These are phyloP conservation scores for Cephus runcator DNA, from an alignment of 2,888 invertebrate species.

Conservation along the genomic window DNA sequence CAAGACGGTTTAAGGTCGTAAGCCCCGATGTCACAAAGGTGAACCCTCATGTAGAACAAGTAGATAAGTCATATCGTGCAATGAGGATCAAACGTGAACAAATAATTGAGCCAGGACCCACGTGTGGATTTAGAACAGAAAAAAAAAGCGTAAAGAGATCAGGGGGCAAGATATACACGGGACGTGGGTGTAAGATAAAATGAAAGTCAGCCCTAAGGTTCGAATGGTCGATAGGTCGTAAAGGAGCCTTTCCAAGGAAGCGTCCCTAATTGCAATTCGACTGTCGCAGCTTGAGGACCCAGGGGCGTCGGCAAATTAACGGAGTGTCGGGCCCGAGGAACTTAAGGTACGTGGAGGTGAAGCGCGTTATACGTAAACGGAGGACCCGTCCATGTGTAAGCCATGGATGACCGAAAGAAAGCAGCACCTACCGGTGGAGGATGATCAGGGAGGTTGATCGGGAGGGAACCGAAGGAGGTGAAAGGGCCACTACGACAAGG, in stretches of 20 bases:
- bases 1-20: constrained; percentile 37
- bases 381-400: neutral
- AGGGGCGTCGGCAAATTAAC: constrained; percentile 22
- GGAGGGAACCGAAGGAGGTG: too few relatives aligned
- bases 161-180: too few relatives aligned
- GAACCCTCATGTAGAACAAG: constrained; percentile 34
- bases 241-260: too few relatives aligned
- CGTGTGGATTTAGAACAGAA: too few relatives aligned
- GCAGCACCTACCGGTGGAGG: constrained; percentile 6
- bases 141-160: too few relatives aligned
- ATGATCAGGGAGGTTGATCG: neutral
- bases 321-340: constrained; percentile 6
- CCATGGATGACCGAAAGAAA: neutral
- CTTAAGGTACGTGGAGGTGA: neutral
- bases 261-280: constrained; percentile 15
- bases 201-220: too few relatives aligned
- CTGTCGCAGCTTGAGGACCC: constrained; percentile 7
- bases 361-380: neutral
- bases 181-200: too few relatives aligned
- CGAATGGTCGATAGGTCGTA: too few relatives aligned
- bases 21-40: constrained; percentile 34
- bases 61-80: neutral
- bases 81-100: too few relatives aligned
- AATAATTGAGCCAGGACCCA: too few relatives aligned
- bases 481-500: too few relatives aligned